Percentiles rank a stretch among this genome's conserved stretches.
phyloP scores from a whole-genome alignment of 2,888 invertebrate species.

The Amphipoea lucens region DNA sequence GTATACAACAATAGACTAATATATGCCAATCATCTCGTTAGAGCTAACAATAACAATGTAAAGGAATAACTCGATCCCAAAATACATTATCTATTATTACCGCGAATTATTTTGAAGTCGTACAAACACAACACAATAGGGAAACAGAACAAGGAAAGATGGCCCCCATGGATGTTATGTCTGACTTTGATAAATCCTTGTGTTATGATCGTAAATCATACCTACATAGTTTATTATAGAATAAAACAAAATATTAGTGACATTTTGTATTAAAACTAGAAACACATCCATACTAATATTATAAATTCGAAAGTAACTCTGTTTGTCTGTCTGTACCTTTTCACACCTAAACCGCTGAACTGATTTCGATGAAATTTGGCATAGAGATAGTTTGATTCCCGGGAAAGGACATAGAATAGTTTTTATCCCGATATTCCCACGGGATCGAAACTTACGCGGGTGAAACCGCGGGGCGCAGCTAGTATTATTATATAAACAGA shows the following conservation, averaged over 20 bases:
- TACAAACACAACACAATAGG: conserved; percentile 56
- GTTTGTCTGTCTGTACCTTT: too few relatives aligned
- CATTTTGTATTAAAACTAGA: neutral
- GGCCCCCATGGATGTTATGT: conserved; percentile 26
- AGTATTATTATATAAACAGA: too few relatives aligned
- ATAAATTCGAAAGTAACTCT: too few relatives aligned
- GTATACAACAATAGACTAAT: neutral
- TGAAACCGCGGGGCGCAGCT: too few relatives aligned
- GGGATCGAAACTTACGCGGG: too few relatives aligned
- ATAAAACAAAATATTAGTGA: neutral
- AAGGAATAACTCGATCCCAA: conserved; percentile 2
- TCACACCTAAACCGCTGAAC: too few relatives aligned
- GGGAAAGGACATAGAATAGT: too few relatives aligned
- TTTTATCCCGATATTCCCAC: too few relatives aligned
- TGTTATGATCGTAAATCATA: conserved; percentile 52
- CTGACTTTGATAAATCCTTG: conserved; percentile 62
- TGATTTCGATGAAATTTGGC: too few relatives aligned
- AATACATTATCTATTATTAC: conserved; percentile 31
- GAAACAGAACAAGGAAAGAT: conserved; percentile 64
- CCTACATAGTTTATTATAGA: neutral
- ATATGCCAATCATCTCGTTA: neutral
- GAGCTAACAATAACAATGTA: conserved; percentile 26
- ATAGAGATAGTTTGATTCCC: too few relatives aligned
- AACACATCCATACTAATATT: neutral
- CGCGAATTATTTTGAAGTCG: conserved; percentile 41